Conservation (phyloP, 2,797 vertebrate genomes). For the Taeniopygia guttata region DNA sequence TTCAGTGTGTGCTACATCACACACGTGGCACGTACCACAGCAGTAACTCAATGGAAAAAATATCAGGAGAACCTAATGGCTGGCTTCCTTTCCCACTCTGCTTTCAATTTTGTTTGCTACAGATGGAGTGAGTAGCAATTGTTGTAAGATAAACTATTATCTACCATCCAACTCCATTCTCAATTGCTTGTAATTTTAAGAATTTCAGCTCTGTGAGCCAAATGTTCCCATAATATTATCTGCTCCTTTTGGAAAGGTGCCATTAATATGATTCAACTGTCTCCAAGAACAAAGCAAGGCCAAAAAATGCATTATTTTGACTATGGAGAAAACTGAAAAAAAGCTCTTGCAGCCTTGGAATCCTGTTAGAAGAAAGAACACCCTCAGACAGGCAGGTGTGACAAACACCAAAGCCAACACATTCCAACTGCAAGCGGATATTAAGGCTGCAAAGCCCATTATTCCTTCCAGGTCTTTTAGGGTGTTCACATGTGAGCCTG, state of each 20-base stretch:
- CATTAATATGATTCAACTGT: not conserved
- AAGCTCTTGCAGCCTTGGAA: not conserved
- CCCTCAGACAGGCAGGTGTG: not conserved
- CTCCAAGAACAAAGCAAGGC: not conserved
- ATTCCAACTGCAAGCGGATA: not conserved
- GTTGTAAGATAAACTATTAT: not conserved
- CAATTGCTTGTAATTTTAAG: not conserved
- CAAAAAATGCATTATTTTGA: not conserved
- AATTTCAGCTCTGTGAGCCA: not conserved
- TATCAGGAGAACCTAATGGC: not conserved
- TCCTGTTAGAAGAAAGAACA: not conserved
- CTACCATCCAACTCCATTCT: not conserved
- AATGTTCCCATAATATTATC: not conserved
- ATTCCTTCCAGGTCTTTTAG: not conserved
- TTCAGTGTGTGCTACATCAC: not conserved
- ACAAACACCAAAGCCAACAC: not conserved
- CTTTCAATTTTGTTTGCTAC: not conserved
- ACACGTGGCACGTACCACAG: not conserved
- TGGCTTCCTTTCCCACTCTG: not conserved
- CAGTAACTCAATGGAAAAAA: not conserved
- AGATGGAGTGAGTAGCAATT: not conserved
- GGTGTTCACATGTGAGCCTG: not conserved
- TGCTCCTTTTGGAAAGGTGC: not conserved
- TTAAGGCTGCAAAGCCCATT: not conserved
- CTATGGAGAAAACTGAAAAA: rapidly evolving